phyloP scores from a whole-genome alignment of 2,888 invertebrate species.

The Erebia ligea region DNA sequence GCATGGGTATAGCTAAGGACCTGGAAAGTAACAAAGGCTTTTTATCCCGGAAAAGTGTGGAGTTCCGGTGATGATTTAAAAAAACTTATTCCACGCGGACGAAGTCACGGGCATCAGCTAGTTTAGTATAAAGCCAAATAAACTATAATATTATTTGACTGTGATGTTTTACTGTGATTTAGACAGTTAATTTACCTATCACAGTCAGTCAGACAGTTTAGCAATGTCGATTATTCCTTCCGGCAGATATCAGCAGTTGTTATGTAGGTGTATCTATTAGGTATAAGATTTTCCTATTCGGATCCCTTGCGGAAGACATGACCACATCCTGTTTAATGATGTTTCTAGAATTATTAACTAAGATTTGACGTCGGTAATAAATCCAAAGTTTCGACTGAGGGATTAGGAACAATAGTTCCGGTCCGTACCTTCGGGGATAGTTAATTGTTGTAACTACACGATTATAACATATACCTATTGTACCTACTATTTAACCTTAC shows the following conservation, averaged over 20 bases:
- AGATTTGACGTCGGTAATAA: constrained; percentile 72
- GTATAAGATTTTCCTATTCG: constrained; percentile 21
- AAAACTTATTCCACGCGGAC: too few relatives aligned
- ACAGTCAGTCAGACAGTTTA: neutral
- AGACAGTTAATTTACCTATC: too few relatives aligned
- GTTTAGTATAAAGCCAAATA: too few relatives aligned
- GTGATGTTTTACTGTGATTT: too few relatives aligned
- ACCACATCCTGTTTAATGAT: constrained; percentile 80
- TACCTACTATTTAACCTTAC: too few relatives aligned
- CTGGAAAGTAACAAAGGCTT: too few relatives aligned
- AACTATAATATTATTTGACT: too few relatives aligned
- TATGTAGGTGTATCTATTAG: constrained; percentile 4
- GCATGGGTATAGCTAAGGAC: too few relatives aligned
- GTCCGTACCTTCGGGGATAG: constrained; percentile 69
- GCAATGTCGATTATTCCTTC: neutral
- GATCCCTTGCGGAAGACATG: constrained; percentile 57
- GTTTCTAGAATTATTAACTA: constrained; percentile 83
- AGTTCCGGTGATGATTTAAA: too few relatives aligned
- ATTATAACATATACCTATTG: neutral
- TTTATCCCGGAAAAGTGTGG: too few relatives aligned
- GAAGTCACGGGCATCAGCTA: too few relatives aligned
- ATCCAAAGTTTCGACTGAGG: constrained; percentile 71
- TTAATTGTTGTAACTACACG: constrained; percentile 54
- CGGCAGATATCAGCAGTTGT: neutral
- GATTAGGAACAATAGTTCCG: constrained; percentile 68